Conservation (phyloP, 1,140 invertebrate genomes). For the Wasmannia auropunctata region DNA sequence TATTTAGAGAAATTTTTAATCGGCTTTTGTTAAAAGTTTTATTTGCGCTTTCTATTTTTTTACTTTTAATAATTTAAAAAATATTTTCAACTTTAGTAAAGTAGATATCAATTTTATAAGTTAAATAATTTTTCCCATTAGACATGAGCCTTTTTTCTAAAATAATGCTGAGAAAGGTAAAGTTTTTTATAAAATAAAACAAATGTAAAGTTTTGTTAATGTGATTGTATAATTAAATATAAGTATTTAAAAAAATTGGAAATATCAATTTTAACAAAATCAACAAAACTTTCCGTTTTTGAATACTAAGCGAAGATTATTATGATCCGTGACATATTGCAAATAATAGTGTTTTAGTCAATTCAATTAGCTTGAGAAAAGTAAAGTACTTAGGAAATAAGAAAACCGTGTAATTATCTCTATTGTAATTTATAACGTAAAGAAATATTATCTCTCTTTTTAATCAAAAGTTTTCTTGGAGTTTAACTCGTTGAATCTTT, state of each 20-base stretch:
- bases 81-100: neutral
- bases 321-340: neutral
- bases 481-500: neutral
- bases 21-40: neutral
- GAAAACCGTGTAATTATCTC: neutral
- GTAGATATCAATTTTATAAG: neutral
- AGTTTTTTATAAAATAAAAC: too few species aligned
- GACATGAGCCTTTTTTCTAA: neutral
- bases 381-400: neutral
- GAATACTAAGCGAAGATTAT: neutral
- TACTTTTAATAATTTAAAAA: neutral
- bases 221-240: neutral
- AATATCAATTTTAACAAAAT: neutral
- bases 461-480: neutral
- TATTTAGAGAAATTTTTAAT: neutral
- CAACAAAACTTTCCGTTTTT: neutral
- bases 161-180: neutral
- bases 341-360: neutral
- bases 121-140: too few species aligned
- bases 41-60: neutral
- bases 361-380: neutral
- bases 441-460: neutral
- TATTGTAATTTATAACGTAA: neutral
- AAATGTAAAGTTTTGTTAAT: neutral
- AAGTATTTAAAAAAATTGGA: neutral